Conservation (phyloP, 2,888 invertebrate species). For the Leptogaster cylindrica region DNA sequence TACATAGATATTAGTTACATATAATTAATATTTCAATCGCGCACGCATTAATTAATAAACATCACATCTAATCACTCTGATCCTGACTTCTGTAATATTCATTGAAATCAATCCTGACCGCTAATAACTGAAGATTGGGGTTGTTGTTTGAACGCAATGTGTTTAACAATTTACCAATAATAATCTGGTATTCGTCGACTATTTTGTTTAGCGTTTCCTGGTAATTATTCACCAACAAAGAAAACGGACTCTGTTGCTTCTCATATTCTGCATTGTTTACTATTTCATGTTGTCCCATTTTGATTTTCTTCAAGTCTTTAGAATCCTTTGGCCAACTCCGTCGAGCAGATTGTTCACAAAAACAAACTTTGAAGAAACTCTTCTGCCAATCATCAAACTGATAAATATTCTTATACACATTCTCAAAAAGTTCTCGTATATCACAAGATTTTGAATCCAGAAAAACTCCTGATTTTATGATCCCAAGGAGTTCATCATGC, state of each 20-base stretch:
- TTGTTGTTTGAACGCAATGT: slow-evolving; percentile 84
- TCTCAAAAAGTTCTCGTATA: slow-evolving; percentile 55
- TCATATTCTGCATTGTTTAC: slow-evolving; percentile 58
- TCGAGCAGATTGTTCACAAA: slow-evolving; percentile 55
- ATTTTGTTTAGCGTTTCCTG: slow-evolving; percentile 56
- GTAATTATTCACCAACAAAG: slow-evolving; percentile 53
- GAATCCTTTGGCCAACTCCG: slow-evolving; percentile 51
- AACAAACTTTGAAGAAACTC: slow-evolving; percentile 58
- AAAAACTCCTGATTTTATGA: slow-evolving; percentile 83
- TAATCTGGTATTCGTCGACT: slow-evolving; percentile 67
- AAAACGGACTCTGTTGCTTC: slow-evolving; percentile 58
- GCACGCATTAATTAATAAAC: too few relatives aligned
- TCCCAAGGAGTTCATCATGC: slow-evolving; percentile 82
- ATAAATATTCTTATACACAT: slow-evolving; percentile 58
- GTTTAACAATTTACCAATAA: slow-evolving; percentile 84
- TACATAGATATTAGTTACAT: too few relatives aligned
- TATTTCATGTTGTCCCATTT: too few relatives aligned
- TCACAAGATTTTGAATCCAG: slow-evolving; percentile 67
- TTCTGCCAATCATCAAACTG: slow-evolving; percentile 59
- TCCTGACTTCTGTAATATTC: slow-evolving; percentile 89
- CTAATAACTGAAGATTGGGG: slow-evolving; percentile 85
- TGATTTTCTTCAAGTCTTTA: slow-evolving; percentile 53
- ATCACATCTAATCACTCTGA: too few relatives aligned
- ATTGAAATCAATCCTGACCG: slow-evolving; percentile 93
- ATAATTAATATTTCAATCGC: too few relatives aligned